A percentile compares a stretch with the other conserved stretches of the same genome.
Evolutionary conservation across 2,113 vertebrate species (phyloP).

Genomic region (Tychaedon coryphoeus): DNA sequence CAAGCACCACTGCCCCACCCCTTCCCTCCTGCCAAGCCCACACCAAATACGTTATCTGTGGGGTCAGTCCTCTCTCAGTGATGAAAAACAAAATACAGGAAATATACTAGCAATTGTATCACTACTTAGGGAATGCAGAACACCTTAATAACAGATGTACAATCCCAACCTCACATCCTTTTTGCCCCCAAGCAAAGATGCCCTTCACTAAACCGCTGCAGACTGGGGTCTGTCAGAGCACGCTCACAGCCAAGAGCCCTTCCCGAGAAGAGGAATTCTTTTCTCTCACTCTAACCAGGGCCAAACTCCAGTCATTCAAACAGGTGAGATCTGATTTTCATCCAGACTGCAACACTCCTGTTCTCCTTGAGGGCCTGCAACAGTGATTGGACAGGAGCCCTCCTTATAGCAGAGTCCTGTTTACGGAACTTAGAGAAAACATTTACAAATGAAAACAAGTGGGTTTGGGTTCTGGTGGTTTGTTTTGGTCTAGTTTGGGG

Average conservation of each 20-base stretch:
- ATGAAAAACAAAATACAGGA: not conserved
- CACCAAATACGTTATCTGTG: accelerated
- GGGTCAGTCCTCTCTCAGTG: not conserved
- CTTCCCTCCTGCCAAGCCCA: not conserved
- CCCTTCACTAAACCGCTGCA: not conserved
- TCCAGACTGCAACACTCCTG: not conserved
- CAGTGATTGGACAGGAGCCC: not conserved
- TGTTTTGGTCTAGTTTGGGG: not conserved
- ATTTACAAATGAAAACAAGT: not conserved
- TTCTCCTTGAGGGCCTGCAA: not conserved
- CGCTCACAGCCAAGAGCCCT: too few species aligned
- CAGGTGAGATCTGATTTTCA: not conserved
- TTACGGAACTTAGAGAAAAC: not conserved
- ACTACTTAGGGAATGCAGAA: accelerated
- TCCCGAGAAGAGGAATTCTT: not conserved
- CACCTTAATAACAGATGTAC: not conserved
- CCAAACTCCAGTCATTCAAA: not conserved
- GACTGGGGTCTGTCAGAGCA: not conserved
- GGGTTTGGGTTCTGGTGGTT: not conserved
- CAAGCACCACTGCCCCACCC: not conserved
- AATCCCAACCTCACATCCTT: not conserved
- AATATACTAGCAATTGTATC: not conserved
- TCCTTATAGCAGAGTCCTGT: not conserved
- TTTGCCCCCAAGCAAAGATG: not conserved
- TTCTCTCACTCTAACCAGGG: not conserved